Base-by-base conservation (phyloP, 1,140 invertebrate genomes). In the Apis laboriosa region DNA sequence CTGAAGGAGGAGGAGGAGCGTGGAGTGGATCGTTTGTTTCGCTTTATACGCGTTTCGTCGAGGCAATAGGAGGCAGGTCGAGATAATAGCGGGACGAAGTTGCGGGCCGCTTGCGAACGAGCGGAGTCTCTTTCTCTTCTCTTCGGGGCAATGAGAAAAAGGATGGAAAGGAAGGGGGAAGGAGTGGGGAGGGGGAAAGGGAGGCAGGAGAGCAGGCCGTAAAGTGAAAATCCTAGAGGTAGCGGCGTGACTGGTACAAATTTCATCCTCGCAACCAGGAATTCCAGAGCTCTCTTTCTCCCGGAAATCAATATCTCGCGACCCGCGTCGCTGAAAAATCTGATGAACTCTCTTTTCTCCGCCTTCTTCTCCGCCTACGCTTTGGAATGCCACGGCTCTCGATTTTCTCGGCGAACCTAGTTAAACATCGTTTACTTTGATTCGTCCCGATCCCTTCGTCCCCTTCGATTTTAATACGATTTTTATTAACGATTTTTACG, bases 171-270 rank as follows among this genome's bases (percentile, higher is more conserved):
- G 66, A 49, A 49, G 66, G 4, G 5, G 24, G 43, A 34, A 13
- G 24, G 24, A 24, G 24, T 24, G 24, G 24, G 0, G 24, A 17
- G 24, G 5, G 13, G 43, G 53, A 2, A n/a, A 19, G n/a, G 19
- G 28, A 49, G 24, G 77, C 51, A 56, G 28, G 28, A 21, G 15
- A 49, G 72, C 61, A 70, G 79, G 67, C 73, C 67, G 12, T 82
- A 84, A 84, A 84, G 79, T 72, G 75, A 85, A 85, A 83, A 79
- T 85, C 76, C 63, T 70, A 24, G n/a, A 70, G 51, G 70, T 70
- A 43, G 34, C 53, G 24, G 49, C 67, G 68, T 85, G 80, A 83
- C 84, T 75, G 17, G 70, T 85, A 83, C 81, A 85, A 85, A 85
- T 83, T 85, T 79, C 63, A 85, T 83, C 64, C 58, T 63, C 49